Base-by-base conservation (phyloP, 2,113 vertebrate species). In the Phyllostomus discolor region DNA sequence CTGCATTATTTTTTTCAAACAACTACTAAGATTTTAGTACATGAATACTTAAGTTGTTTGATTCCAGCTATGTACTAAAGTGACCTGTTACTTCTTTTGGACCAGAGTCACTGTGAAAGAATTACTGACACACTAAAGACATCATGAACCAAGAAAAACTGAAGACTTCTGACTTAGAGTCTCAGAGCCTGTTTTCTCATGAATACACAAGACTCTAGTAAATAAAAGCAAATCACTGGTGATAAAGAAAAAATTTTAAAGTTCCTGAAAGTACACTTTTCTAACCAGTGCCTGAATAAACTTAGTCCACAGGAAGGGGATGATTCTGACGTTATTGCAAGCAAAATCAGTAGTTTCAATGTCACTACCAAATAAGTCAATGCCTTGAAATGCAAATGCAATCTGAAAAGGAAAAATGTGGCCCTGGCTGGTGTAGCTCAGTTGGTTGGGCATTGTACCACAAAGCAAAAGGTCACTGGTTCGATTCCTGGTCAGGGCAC, bases 1-100 rank as follows among this genome's bases (percentile, higher is more conserved):
- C 24, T 90, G 38, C 35, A 90, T 92, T 91, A 80, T 90, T 95
- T 87, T 87, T 93, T 92, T 83, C 81, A 95, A 96, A 90, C 17
- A 94, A 33, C 12, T 91, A 85, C 38, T 84, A 91, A 31, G 28
- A 78, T 89, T 90, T 31, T 91, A 94, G 31, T n/a, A 88, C 28
- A 84, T 88, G 92, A 70, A 96, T 76, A 87, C 50, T 86, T 87
- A 90, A 91, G 31, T 38, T 89, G 62, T 62, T 88, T 90, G 9
- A 90, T 70, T 19, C 28, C 26, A 88, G 70, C 17, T 41, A 85
- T 35, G 35, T 54, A 85, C 80, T 48, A n/a, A 96, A 94, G 8
- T 72, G 24, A 96, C 94, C 17, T 69, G 16, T 81, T 81, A 89
- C 87, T 95, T 95, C 64, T 92, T 89, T 94, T 76, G 64, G 12